Conservation (phyloP, 2,797 vertebrate genomes). For the Euthynnus affinis region DNA sequence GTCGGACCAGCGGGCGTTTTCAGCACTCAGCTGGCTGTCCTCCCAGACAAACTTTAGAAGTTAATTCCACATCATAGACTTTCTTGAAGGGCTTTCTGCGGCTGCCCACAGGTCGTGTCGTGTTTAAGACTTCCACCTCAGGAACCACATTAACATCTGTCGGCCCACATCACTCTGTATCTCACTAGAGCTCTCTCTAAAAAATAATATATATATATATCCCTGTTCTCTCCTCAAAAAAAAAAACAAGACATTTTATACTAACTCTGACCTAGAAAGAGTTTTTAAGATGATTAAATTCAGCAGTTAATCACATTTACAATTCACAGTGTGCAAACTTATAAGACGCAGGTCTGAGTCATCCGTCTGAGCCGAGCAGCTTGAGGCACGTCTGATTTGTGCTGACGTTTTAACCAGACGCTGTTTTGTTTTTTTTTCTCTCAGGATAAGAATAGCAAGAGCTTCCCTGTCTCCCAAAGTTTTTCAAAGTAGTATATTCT, state of each 20-base stretch:
- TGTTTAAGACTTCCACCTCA: slow-evolving; percentile 25
- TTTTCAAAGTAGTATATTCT: neutral
- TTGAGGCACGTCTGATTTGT: neutral
- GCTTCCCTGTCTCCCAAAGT: too few relatives aligned
- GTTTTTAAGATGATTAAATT: neutral
- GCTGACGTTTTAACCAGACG: neutral
- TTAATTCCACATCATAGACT: slow-evolving; percentile 46
- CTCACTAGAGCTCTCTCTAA: neutral
- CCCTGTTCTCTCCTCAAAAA: neutral
- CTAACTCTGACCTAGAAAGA: neutral
- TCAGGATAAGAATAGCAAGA: neutral
- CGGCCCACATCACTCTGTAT: neutral
- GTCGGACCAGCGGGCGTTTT: slow-evolving; percentile 35
- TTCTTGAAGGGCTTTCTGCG: slow-evolving; percentile 22
- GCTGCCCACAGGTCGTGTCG: slow-evolving; percentile 4
- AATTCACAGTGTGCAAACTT: neutral
- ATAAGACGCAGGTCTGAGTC: slow-evolving; percentile 7
- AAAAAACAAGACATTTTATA: neutral
- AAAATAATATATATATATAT: neutral
- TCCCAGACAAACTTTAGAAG: slow-evolving; percentile 46
- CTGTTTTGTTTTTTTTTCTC: too few relatives aligned
- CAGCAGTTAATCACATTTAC: slow-evolving; percentile 21
- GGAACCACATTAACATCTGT: slow-evolving; percentile 33
- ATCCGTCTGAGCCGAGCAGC: neutral
- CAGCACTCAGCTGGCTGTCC: slow-evolving; percentile 28